Conservation (phyloP, 37 sponge, comb jelly and placozoan genomes). For the Crambe crambe region DNA sequence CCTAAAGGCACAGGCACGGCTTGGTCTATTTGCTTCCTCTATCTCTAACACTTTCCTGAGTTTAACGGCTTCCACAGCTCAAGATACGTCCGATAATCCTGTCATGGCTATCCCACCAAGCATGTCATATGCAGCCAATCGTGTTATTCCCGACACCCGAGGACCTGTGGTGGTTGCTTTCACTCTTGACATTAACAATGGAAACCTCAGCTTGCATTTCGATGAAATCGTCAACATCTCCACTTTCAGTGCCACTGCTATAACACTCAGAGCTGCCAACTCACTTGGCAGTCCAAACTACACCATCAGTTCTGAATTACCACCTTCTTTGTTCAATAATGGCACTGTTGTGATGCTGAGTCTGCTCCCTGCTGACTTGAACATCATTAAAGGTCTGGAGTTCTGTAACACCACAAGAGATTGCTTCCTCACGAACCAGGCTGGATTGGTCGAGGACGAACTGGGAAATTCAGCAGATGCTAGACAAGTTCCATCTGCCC, state of each 20-base stretch:
- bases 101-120: conserved; percentile 40
- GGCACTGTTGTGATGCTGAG: conserved; percentile 54
- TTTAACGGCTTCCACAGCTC: conserved; percentile 35
- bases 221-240: conserved; percentile 66
- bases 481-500: conserved; percentile 49
- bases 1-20: conserved; percentile 62
- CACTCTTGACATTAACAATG: conserved; percentile 82
- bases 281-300: conserved; percentile 11
- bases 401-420: conserved; percentile 80
- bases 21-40: conserved; percentile 57
- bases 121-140: conserved; percentile 51
- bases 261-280: conserved; percentile 59
- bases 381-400: conserved; percentile 76
- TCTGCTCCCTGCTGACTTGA: conserved; percentile 66
- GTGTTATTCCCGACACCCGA: conserved; percentile 61
- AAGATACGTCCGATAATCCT: conserved; percentile 64
- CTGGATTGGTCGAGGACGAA: conserved; percentile 58
- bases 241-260: conserved; percentile 43
- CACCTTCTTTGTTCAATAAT: conserved; percentile 28
- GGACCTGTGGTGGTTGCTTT: conserved; percentile 82
- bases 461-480: conserved; percentile 56
- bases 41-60: conserved; percentile 69
- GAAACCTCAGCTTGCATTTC: conserved; percentile 84
- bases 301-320: conserved; percentile 31
- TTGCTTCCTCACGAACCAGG: conserved; percentile 66